A percentile compares a stretch with the other conserved stretches of the same genome.
Evolutionary conservation across 2,113 vertebrate species (phyloP).

Genomic region (Daphoenositta chrysoptera): DNA sequence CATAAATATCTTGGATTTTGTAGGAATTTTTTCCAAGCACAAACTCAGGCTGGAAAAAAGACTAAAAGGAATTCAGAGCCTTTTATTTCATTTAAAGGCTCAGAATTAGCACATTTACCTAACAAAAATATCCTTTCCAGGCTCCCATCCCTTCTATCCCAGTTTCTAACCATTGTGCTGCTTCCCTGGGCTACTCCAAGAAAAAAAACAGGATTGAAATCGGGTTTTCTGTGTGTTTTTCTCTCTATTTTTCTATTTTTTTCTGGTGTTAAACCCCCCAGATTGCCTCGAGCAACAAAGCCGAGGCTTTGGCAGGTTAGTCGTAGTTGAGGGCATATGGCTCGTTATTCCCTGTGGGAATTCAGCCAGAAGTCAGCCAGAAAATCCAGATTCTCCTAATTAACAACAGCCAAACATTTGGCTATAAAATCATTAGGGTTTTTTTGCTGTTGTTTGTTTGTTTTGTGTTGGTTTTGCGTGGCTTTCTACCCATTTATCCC

Average conservation of each 20-base stretch:
- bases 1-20: not conserved
- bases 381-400: constrained; percentile 30
- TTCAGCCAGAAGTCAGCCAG: constrained; percentile 38
- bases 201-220: not conserved
- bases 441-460: constrained; percentile 13
- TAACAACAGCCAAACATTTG: constrained; percentile 32
- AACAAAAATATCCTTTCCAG: not conserved
- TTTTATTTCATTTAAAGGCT: not conserved
- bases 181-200: not conserved
- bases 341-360: constrained; percentile 32
- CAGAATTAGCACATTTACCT: not conserved
- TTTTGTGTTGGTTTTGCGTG: not conserved
- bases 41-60: not conserved
- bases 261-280: not conserved
- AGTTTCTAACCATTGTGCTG: not conserved
- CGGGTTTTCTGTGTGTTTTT: not conserved
- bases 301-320: constrained; percentile 35
- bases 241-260: not conserved
- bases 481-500: constrained; percentile 25
- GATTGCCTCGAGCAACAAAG: not conserved
- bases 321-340: not conserved
- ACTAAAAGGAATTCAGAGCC: not conserved
- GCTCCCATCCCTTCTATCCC: not conserved
- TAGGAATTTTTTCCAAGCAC: not conserved
- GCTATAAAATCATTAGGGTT: constrained; percentile 17